Conservation (phyloP, 2,113 vertebrate species). For the Phalacrocorax brasilianus region DNA sequence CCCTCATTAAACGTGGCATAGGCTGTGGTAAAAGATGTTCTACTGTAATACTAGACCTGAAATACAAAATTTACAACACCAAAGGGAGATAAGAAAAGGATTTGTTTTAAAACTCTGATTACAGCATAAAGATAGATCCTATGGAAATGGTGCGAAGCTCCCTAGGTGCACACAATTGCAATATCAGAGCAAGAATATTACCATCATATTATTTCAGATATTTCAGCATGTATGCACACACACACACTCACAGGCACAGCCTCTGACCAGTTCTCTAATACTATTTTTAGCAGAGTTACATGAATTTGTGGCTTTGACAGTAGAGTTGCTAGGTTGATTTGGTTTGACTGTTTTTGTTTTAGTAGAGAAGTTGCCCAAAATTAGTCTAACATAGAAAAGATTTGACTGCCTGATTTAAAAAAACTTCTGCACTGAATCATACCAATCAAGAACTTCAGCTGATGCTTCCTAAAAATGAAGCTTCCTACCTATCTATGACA, state of each 20-base stretch:
- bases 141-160: not conserved
- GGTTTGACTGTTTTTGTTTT: not conserved
- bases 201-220: not conserved
- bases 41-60: not conserved
- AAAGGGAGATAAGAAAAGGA: not conserved
- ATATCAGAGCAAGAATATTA: not conserved
- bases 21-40: not conserved
- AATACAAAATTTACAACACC: not conserved
- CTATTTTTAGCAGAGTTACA: not conserved
- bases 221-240: too few species aligned
- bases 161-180: not conserved
- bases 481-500: not conserved
- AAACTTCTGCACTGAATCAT: not conserved
- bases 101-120: not conserved
- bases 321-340: not conserved
- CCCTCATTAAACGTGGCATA: not conserved
- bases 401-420: not conserved
- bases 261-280: not conserved
- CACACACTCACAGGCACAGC: not conserved
- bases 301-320: not conserved
- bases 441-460: not conserved
- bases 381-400: not conserved
- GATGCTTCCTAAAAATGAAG: not conserved
- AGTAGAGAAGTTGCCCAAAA: not conserved
- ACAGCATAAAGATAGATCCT: not conserved